Percentiles rank a stretch among this genome's conserved stretches.
These are phyloP conservation scores for Nemotelus nigrinus DNA, from an alignment of 2,888 invertebrate species.

Conservation along the genomic window DNA sequence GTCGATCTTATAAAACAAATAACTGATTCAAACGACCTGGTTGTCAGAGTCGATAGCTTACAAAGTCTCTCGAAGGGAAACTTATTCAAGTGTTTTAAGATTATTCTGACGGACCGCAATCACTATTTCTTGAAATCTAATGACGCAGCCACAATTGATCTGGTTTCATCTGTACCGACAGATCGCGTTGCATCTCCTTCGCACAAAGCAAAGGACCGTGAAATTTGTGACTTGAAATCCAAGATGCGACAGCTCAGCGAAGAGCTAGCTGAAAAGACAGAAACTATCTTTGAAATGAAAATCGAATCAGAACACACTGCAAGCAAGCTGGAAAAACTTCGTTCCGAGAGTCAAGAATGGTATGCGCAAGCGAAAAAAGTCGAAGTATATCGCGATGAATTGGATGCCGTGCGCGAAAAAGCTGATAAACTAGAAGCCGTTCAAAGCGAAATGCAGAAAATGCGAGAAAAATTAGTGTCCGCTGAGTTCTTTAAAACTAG, in stretches of 20 bases:
- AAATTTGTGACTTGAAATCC: neutral
- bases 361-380: neutral
- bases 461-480: neutral
- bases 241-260: neutral
- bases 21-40: neutral
- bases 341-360: neutral
- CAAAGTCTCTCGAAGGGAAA: neutral
- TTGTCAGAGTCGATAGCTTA: neutral
- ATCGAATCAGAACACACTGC: neutral
- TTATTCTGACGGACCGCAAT: neutral
- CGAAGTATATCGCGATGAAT: neutral
- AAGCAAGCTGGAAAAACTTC: neutral
- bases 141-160: neutral
- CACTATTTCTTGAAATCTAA: neutral
- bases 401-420: neutral
- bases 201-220: neutral
- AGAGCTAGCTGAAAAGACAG: slow-evolving; percentile 1
- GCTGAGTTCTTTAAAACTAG: neutral
- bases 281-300: neutral
- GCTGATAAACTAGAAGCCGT: neutral
- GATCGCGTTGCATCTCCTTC: no score
- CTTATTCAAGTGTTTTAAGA: neutral
- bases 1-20: slow-evolving; percentile 16
- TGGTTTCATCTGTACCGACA: no score
- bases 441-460: neutral